These are phyloP conservation scores for Grapholita molesta DNA, from an alignment of 1,140 invertebrate genomes.

Conservation along the genomic window DNA sequence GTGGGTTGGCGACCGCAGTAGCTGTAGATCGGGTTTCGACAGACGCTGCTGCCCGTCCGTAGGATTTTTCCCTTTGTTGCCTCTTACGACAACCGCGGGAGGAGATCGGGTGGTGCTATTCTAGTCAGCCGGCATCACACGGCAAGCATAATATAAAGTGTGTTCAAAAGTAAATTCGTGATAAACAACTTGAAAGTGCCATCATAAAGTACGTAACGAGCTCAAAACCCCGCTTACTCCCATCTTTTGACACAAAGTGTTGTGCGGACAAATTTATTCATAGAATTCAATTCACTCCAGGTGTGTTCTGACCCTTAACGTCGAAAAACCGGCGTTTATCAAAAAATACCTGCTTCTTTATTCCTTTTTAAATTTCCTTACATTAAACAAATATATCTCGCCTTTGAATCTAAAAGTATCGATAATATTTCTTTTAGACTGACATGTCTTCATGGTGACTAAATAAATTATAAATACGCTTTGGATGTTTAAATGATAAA, in stretches of 20 bases:
- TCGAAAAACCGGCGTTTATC: slow-evolving; percentile 60
- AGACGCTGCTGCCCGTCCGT: no score
- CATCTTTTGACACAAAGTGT: slow-evolving; percentile 24
- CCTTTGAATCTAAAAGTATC: no score
- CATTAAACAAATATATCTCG: not conserved
- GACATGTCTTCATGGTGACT: no score
- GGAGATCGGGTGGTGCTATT: no score
- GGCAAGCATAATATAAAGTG: not conserved
- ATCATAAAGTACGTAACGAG: not conserved
- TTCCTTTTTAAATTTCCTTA: slow-evolving; percentile 24
- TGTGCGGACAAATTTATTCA: slow-evolving; percentile 57
- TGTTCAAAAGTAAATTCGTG: not conserved
- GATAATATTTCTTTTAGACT: not conserved
- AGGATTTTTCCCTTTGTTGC: no score
- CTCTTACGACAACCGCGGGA: no score
- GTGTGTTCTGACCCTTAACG: slow-evolving; percentile 65
- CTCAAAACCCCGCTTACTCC: slow-evolving; percentile 23
- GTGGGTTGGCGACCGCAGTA: no score
- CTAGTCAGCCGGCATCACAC: no score
- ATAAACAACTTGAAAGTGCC: not conserved
- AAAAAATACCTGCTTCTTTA: slow-evolving; percentile 50
- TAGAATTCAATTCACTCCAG: slow-evolving; percentile 66
- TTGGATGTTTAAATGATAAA: no score
- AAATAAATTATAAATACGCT: no score
- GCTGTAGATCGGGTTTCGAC: no score